Evolutionary conservation across 2,113 vertebrate species (phyloP), one percentile per base, ranked within the genome.

Genomic region (Xiphophorus hellerii): DNA sequence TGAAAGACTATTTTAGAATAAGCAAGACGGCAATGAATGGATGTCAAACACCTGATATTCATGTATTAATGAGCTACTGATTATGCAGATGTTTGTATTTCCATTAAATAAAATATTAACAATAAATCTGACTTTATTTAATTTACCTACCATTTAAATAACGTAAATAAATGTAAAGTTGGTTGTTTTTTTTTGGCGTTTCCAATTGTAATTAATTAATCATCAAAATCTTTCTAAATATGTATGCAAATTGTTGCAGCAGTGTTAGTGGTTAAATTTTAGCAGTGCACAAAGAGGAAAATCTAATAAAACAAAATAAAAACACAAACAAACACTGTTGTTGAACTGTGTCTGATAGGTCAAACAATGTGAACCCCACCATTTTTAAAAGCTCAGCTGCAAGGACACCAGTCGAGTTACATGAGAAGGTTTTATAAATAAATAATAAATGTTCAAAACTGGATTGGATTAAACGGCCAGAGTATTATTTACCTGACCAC

Each of bases 401-500:
- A 63, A 29, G 68, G 2, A 11, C 83, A 71, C 22, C 77, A 63
- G 15, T 5, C 28, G 11, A 3, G 85, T 73, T 31, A 85, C 1
- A 62, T 22, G 67, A 89, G 74, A 85, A 5, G 48, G 4, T 27
- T 66, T 10, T 1, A 70, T 86, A n/a, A 84, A 84, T 84, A 80
- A 84, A 86, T 75, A 76, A 83, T 82, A 29, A 11, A 22, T 11
- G 37, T 10, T 1, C 83, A 71, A 0, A 37, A 27, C 14, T 48
- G 14, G 6, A 31, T 12, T 27, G 13, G 0, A 1, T 6, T 35
- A 51, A 31, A 17, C 66, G 35, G n/a, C n/a, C 14, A 9, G 9
- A 13, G 20, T 13, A 12, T 15, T 12, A 11, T 4, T 1, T 4
- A 39, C 13, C 0, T 76, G 62, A 14, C 69, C 92, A 63, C 84